Conservation (phyloP, 2,797 vertebrate species). For the Leucoraja ocellata region DNA sequence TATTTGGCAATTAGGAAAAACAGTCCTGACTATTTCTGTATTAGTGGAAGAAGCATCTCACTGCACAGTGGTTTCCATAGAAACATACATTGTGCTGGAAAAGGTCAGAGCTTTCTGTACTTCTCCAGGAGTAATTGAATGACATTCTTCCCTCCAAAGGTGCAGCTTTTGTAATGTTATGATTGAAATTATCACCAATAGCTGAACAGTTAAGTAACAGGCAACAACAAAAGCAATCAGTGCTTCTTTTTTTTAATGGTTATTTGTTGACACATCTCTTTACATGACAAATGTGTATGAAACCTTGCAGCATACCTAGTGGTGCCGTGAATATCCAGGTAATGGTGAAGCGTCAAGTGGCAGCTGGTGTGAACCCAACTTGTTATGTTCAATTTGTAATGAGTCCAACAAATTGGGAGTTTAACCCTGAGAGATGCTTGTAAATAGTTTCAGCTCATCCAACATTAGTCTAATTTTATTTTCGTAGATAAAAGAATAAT, state of each 20-base stretch:
- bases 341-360: neutral
- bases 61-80: slow-evolving; percentile 17
- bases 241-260: neutral
- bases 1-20: neutral
- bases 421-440: neutral
- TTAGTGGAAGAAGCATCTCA: slow-evolving; percentile 12
- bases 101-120: slow-evolving; percentile 30
- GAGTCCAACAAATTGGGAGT: neutral
- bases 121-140: slow-evolving; percentile 2
- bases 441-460: neutral
- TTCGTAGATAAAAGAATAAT: neutral
- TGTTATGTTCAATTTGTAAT: slow-evolving; percentile 16
- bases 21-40: slow-evolving; percentile 11
- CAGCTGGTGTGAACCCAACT: neutral
- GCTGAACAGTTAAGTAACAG: neutral
- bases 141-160: neutral
- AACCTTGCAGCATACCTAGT: neutral
- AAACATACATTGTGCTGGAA: neutral
- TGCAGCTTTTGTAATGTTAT: neutral
- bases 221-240: neutral
- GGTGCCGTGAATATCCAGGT: neutral
- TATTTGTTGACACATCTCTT: slow-evolving; percentile 3
- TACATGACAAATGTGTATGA: neutral
- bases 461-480: neutral
- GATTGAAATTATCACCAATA: neutral